Base-by-base conservation (phyloP, 2,113 vertebrate genomes). In the Crotalus helleri region DNA sequence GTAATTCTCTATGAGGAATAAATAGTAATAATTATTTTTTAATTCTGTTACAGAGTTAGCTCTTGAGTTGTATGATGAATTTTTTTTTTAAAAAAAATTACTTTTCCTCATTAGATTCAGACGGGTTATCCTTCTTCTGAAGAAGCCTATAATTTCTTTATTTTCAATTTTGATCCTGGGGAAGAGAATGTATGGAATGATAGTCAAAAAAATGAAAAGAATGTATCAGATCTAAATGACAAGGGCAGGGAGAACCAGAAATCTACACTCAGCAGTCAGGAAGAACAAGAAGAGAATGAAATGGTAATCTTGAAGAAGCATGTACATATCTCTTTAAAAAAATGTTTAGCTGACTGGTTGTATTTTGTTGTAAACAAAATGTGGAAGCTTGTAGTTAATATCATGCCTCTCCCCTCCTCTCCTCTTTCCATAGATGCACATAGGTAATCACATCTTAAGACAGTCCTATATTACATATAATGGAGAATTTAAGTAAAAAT, bases 121-220 rank as follows among this genome's bases (percentile, higher is more conserved):
- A 97, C 96, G 85, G 98, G 97, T 85, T 95, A 98, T 64, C 98
- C 98, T 12, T 98, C 98, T 1, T 95, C 97, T 13, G 98, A 99
- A 92, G 98, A 99, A 93, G 97, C 99, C 0, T 99, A 98, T 94
- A 98, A 98, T 93, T 99, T 99, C 96, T 99, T 99, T 93, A 99
- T 99, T 1, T 98, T 98, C 85, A 98, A 97, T 97, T 99, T 99
- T 97, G 98, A 98, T 95, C 96, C 98, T 0, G 98, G 98, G n/a
- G 98, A 97, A 26, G 96, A 97, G 11, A 95, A 90, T 85, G 0
- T 13, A 21, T 94, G 94, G 51, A 86, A 85, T 64, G 93, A 93
- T 86, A 51, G 57, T 24, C 97, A 94, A 92, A 95, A 92, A n/a
- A 94, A 88, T 44, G 93, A 51, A 15, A 91, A 85, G 88, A 53